These are phyloP conservation scores for Therioaphis trifolii DNA, from an alignment of 2,888 invertebrate species.

Conservation along the genomic window DNA sequence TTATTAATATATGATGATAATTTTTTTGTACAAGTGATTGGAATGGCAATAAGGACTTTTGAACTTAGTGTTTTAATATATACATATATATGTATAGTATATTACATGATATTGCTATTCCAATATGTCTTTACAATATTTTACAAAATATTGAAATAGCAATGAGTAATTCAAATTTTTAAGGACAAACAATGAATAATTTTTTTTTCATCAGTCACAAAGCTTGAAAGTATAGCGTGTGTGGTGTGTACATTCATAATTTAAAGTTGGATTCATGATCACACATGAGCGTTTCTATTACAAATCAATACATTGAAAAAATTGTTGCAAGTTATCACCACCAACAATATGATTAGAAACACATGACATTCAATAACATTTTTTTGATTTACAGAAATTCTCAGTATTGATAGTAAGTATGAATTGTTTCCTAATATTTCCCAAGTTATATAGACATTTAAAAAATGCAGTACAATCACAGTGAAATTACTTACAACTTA, in stretches of 20 bases:
- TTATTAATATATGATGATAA: not conserved
- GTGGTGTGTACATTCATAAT: not conserved
- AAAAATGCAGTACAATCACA: conserved; percentile 22
- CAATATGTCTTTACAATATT: not conserved
- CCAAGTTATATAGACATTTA: conserved; percentile 11
- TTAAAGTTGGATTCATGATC: not conserved
- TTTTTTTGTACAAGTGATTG: conserved; percentile 1
- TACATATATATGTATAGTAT: not conserved
- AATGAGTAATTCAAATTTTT: conserved; percentile 12
- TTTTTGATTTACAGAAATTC: not conserved
- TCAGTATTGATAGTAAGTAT: too few species aligned
- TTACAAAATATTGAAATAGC: conserved; percentile 33
- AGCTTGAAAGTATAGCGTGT: not conserved
- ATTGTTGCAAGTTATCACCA: not conserved
- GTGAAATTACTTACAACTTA: conserved; percentile 3
- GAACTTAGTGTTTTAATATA: not conserved
- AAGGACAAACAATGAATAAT: conserved; percentile 8
- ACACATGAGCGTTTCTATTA: not conserved
- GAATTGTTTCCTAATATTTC: not conserved
- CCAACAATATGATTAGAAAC: not conserved
- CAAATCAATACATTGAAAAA: not conserved
- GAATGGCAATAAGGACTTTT: conserved; percentile 19
- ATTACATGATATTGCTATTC: conserved; percentile 12
- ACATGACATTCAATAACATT: too few species aligned
- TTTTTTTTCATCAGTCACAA: conserved; percentile 17